These are phyloP conservation scores for Neelides folsomi DNA, from an alignment of 2,888 invertebrate genomes.

Conservation along the genomic window DNA sequence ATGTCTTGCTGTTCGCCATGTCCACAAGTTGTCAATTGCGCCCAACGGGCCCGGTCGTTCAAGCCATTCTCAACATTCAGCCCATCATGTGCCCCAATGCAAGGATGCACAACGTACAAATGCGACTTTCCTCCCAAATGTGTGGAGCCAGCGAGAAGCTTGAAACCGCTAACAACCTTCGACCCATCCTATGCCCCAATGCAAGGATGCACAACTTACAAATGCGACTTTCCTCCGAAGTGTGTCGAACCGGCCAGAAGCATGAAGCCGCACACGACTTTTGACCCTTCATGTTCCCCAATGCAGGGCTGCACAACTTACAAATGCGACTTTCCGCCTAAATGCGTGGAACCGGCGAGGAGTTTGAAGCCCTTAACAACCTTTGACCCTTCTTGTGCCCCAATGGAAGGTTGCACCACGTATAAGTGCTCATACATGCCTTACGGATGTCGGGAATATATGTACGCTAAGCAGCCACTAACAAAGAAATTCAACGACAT, in stretches of 20 bases:
- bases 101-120: slow-evolving; percentile 17
- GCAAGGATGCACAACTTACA: slow-evolving; percentile 16
- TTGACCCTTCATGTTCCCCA: slow-evolving; percentile 12
- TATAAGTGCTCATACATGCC: slow-evolving; percentile 18
- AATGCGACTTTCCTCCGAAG: slow-evolving; percentile 7
- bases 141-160: slow-evolving; percentile 9
- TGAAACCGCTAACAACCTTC: slow-evolving; percentile 12
- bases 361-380: slow-evolving; percentile 11
- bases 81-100: slow-evolving; percentile 10
- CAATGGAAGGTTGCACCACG: slow-evolving; percentile 16
- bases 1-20: no score
- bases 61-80: neutral
- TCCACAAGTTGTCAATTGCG: no score
- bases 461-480: slow-evolving; percentile 6
- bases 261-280: neutral
- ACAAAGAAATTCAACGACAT: slow-evolving; percentile 5
- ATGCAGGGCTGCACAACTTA: slow-evolving; percentile 18
- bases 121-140: slow-evolving; percentile 13
- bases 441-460: slow-evolving; percentile 8
- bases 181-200: slow-evolving; percentile 16
- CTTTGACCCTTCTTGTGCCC: slow-evolving; percentile 15
- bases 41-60: no score
- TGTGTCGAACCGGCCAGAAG: neutral
- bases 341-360: slow-evolving; percentile 5
- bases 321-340: slow-evolving; percentile 8